Conservation (phyloP, 2,797 vertebrate species). For the Lerista edwardsae region DNA sequence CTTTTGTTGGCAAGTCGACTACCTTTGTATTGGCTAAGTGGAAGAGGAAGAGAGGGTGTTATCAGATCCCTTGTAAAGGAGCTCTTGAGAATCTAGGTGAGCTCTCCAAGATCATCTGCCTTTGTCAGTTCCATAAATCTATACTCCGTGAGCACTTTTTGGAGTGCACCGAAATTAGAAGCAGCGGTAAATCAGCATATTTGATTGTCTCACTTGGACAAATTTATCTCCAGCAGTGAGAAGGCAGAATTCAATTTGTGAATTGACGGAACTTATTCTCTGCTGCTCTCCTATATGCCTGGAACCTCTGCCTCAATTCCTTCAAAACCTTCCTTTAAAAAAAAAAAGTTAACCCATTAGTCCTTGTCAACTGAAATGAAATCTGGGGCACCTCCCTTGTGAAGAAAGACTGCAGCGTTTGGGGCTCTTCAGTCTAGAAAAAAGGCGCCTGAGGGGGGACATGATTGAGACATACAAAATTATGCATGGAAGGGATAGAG, state of each 20-base stretch:
- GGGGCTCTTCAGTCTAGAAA: no score
- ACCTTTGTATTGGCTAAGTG: background rate
- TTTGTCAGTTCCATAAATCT: conserved; percentile 36
- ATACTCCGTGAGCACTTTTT: background rate
- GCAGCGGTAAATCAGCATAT: conserved; percentile 26
- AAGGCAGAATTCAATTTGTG: background rate
- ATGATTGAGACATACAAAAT: no score
- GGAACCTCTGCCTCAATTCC: no score
- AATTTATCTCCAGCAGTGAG: conserved; percentile 50
- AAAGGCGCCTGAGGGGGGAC: no score
- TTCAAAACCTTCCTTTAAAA: no score
- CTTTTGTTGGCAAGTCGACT: background rate
- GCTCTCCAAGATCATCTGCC: conserved; percentile 16
- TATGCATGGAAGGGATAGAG: no score
- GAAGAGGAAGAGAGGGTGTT: background rate
- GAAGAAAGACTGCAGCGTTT: no score
- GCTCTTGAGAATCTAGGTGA: background rate
- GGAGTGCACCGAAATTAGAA: background rate
- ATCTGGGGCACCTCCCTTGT: no score
- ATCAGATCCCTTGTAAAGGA: background rate
- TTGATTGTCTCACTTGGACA: conserved; percentile 64
- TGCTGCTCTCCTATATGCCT: background rate
- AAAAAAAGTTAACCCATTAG: background rate
- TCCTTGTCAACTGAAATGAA: background rate
- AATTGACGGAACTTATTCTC: background rate